phyloP scores from a whole-genome alignment of 2,888 invertebrate genomes.

The Apamea sordens region DNA sequence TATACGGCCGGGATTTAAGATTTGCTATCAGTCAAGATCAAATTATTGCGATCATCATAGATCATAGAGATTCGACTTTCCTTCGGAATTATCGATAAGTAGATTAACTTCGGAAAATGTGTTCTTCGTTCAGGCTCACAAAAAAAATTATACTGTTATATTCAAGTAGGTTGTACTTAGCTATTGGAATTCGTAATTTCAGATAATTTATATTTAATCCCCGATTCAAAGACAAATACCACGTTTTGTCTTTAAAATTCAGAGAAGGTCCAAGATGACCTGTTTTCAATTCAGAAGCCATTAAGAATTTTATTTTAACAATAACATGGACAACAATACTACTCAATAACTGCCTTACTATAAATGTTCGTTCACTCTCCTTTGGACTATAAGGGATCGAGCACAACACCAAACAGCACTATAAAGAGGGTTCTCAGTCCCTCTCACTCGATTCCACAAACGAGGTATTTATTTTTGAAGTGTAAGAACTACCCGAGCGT shows the following conservation, averaged over 20 bases:
- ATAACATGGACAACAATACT: not conserved
- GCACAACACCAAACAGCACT: not conserved
- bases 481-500: constrained; percentile 1
- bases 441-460: not conserved
- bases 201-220: too few species aligned
- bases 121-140: not conserved
- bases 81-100: not conserved
- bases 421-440: not conserved
- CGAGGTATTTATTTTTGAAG: not conserved
- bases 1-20: not conserved
- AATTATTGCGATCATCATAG: not conserved
- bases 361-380: too few species aligned
- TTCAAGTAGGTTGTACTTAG: not conserved
- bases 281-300: not conserved
- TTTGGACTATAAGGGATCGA: not conserved
- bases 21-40: constrained; percentile 14
- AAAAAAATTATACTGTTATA: not conserved
- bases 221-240: not conserved
- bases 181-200: too few species aligned
- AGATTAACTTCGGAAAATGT: not conserved
- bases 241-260: not conserved
- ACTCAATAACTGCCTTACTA: not conserved
- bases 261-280: not conserved
- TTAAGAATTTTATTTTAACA: not conserved
- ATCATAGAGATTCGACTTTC: not conserved